Evolutionary conservation across 2,797 vertebrate species (phyloP).

Genomic region (Gallirallus australis): DNA sequence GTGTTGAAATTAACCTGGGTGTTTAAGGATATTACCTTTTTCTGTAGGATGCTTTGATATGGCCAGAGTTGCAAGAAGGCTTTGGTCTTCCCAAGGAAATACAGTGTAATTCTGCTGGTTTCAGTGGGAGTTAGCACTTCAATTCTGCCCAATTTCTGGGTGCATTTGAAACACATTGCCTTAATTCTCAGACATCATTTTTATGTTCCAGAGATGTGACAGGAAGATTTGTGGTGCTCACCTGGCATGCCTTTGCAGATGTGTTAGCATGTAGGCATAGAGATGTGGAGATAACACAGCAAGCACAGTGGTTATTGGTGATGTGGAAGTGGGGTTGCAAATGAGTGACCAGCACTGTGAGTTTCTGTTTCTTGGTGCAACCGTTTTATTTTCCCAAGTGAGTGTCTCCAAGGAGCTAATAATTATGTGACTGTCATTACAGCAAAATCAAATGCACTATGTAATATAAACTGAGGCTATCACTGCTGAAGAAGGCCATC

Average conservation of each 20-base stretch:
- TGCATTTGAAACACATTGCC: neutral
- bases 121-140: neutral
- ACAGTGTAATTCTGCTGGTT: neutral
- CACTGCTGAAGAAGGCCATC: no score
- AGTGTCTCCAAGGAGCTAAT: neutral
- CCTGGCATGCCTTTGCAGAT: neutral
- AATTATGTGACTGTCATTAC: neutral
- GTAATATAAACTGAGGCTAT: no score
- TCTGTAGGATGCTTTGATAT: conserved; percentile 14
- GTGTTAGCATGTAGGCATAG: neutral
- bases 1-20: neutral
- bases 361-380: neutral
- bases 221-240: neutral
- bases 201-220: neutral
- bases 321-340: neutral
- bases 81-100: neutral
- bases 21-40: neutral
- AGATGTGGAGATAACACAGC: neutral
- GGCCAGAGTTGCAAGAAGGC: neutral
- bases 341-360: neutral
- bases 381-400: neutral
- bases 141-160: neutral
- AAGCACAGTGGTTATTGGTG: neutral
- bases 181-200: neutral
- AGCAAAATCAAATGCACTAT: no score